phyloP scores from a whole-genome alignment of 1,140 invertebrate genomes.

The Lepidostoma basale region DNA sequence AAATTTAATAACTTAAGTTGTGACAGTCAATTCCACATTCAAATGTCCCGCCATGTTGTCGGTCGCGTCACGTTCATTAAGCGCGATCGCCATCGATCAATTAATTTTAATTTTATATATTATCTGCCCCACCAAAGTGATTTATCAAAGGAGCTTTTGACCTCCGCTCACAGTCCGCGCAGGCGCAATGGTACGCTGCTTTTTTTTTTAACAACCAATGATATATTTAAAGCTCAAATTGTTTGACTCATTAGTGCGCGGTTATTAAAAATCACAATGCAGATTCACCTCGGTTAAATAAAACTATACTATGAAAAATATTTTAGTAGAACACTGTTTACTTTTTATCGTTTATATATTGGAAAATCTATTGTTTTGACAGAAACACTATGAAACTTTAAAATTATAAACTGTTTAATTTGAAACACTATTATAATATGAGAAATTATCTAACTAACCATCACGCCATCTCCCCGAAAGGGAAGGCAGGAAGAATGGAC shows the following conservation, averaged over 20 bases:
- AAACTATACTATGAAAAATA: no score
- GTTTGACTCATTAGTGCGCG: neutral
- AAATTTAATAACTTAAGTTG: neutral
- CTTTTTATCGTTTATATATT: no score
- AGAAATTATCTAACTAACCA: no score
- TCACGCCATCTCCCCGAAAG: no score
- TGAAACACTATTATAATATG: no score
- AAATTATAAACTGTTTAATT: no score
- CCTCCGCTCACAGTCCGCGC: no score
- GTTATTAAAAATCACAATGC: neutral
- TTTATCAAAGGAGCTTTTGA: constrained; percentile 31
- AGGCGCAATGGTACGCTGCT: neutral
- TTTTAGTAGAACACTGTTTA: no score
- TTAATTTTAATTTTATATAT: constrained; percentile 37
- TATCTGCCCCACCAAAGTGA: constrained; percentile 16
- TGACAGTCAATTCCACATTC: neutral
- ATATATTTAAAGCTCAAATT: neutral
- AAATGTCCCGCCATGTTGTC: constrained; percentile 1
- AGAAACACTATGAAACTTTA: no score
- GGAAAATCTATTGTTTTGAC: no score
- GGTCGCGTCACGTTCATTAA: constrained; percentile 35
- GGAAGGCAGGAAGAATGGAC: no score
- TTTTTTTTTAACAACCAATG: constrained; percentile 1
- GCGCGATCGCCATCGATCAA: constrained; percentile 32
- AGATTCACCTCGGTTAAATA: no score